A percentile compares a stretch with the other conserved stretches of the same genome.
These are phyloP conservation scores for Ooceraea biroi DNA, from an alignment of 1,140 invertebrate species.

Conservation along the genomic window DNA sequence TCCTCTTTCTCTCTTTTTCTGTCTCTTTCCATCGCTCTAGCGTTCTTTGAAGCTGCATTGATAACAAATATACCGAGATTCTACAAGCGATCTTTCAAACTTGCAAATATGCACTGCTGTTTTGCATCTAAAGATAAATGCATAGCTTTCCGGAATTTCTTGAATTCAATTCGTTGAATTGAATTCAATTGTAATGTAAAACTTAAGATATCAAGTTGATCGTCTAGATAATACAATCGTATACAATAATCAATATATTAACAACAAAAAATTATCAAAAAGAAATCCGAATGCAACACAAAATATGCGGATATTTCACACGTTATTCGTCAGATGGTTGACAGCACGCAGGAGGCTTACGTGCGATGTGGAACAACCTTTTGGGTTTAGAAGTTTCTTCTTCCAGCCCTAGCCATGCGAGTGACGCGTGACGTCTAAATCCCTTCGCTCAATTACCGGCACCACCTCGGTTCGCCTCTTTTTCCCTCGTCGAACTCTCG, in stretches of 20 bases:
- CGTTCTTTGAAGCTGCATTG: not conserved
- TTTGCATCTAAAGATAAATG: not conserved
- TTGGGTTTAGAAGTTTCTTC: conserved; percentile 56
- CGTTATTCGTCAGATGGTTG: conserved; percentile 30
- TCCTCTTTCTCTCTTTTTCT: not conserved
- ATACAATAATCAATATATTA: too few species aligned
- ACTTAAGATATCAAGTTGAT: not conserved
- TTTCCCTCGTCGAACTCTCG: conserved; percentile 12
- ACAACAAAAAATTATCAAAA: not conserved
- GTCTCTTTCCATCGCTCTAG: not conserved
- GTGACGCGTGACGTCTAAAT: conserved; percentile 77
- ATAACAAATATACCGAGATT: not conserved
- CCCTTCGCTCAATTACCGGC: conserved; percentile 69
- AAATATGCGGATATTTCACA: not conserved
- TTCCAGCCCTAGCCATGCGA: conserved; percentile 45
- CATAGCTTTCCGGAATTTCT: not conserved
- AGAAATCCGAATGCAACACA: not conserved
- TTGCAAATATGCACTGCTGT: not conserved
- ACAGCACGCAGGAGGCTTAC: conserved; percentile 35
- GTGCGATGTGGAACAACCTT: conserved; percentile 63
- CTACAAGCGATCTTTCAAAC: not conserved
- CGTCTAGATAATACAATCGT: too few species aligned
- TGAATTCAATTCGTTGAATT: not conserved
- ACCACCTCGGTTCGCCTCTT: conserved; percentile 11
- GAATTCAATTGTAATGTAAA: not conserved